Base-by-base conservation (phyloP, 2,113 vertebrate species). In the Lagopus leucura region DNA sequence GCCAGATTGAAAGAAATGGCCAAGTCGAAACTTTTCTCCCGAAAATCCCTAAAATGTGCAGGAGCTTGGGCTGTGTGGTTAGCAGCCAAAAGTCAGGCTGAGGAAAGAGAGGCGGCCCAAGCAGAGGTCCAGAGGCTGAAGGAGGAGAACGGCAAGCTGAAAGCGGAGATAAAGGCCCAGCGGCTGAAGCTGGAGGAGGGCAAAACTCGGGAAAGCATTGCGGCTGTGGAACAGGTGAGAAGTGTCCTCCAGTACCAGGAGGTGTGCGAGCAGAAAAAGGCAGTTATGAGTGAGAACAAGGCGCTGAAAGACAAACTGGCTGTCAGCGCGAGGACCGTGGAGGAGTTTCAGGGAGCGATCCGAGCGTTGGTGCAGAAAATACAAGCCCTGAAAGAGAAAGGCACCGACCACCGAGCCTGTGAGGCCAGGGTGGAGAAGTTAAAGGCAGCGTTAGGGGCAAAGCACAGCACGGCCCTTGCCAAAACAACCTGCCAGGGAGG, bases 31-130 rank as follows among this genome's bases (percentile, higher is more conserved):
- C 74, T 95, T 50, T 95, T 95, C 93, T 92, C 93, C 20, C 40
- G 36, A 58, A 95, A 92, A 82, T 92, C 67, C 64, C 73, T 96
- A 63, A 96, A 96, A 32, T 85, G 90, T 85, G 94, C 96, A 2
- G 96, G 93, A 88, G 89, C 13, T 0, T 95, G 95, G 94, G 94
- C 94, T 24, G 34, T 95, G 48, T 96, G 92, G 96, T 52, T 96
- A 54, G 96, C 79, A 55, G 92, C 90, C 71, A 70, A 42, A 82
- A 95, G 42, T 50, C 76, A 86, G 87, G 60, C 27, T 73, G 94
- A 95, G 69, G 88, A 91, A 61, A 94, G 95, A 14, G 71, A 95
- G 75, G 79, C 71, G 73, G 67, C 82, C 36, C 90, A 92, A 72
- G 82, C 6, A 58, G 90, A 95, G 82, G 92, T 96, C 79, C 85